Evolutionary conservation across 1,140 invertebrate genomes (phyloP), one percentile per base, ranked within the genome.

Genomic region (Pseudomyrmex cubaensis): DNA sequence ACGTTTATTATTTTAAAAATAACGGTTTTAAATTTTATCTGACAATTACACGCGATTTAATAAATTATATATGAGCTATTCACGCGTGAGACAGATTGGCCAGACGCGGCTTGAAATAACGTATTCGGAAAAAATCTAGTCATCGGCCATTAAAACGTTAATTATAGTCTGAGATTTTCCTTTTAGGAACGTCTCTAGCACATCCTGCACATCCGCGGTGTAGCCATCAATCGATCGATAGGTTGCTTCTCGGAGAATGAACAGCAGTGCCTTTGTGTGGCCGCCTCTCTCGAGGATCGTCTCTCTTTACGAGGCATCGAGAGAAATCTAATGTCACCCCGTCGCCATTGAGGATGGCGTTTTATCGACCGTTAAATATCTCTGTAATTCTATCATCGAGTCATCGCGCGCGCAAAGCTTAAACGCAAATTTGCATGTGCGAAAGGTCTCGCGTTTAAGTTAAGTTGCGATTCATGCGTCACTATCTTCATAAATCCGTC

Each of bases 271-370:
- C 67, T 72, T 64, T 56, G 69, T 86, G 25, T 63, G 46, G 70
- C 56, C 78, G 70, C 25, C 56, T 70, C 74, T 7, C 62, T 52
- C 64, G 20, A 70, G 12, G 13, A 50, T 48, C 25, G 35, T 35
- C 25, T 46, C n/a, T 35, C 66, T 78, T 78, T 62, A 61, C 22
- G 50, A 54, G 35, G 17, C 67, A 59, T 12, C 20, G 46, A 54
- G 61, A 67, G 84, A 82, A 57, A 66, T 22, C 50, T 87, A 88
- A 88, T 87, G 83, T 82, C 87, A 85, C 54, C 46, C 35, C 5
- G 85, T 25, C n/a, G 54, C 56, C 20, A 54, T 63, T 20, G 7
- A 46, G 52, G 22, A 70, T 48, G 56, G 35, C 35, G 35, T 35
- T 35, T 7, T 67, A 84, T 64, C 46, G 12, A 48, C 17, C 25